These are phyloP conservation scores for Microdon myrmicae DNA, from an alignment of 2,888 invertebrate genomes.

Conservation along the genomic window DNA sequence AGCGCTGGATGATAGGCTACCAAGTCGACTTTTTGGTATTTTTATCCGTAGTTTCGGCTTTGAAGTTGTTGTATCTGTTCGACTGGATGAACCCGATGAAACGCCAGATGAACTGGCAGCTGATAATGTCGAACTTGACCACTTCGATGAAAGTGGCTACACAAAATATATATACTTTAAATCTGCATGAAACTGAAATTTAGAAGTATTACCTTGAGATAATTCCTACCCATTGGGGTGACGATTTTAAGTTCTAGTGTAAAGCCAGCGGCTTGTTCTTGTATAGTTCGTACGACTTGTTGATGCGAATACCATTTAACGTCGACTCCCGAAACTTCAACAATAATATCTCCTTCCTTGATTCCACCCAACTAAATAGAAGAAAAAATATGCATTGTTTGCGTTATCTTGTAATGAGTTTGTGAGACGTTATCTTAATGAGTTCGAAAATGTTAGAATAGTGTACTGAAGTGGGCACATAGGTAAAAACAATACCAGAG, in stretches of 20 bases:
- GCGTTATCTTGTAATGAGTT: too few species aligned
- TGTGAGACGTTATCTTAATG: too few species aligned
- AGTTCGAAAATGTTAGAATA: too few species aligned
- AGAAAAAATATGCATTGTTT: too few species aligned
- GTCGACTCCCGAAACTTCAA: conserved; percentile 85
- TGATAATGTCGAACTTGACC: conserved; percentile 65
- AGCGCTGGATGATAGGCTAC: conserved; percentile 64
- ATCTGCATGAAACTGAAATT: too few species aligned
- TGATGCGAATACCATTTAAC: conserved; percentile 95
- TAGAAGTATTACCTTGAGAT: conserved; percentile 81
- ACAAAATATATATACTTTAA: too few species aligned
- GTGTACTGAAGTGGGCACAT: too few species aligned
- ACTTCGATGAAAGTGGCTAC: conserved; percentile 65
- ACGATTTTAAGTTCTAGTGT: conserved; percentile 85
- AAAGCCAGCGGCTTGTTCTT: conserved; percentile 82
- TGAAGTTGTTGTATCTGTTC: conserved; percentile 64
- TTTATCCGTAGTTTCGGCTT: conserved; percentile 63
- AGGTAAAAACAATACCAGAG: too few species aligned
- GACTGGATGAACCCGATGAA: conserved; percentile 65
- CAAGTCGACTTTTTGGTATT: conserved; percentile 61
- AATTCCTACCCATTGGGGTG: conserved; percentile 89
- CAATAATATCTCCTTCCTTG: conserved; percentile 94
- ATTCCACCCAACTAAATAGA: conserved; percentile 83
- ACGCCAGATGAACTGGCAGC: conserved; percentile 66
- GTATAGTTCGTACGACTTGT: conserved; percentile 87